phyloP scores from a whole-genome alignment of 2,797 vertebrate species.

The Chrysolophus pictus region DNA sequence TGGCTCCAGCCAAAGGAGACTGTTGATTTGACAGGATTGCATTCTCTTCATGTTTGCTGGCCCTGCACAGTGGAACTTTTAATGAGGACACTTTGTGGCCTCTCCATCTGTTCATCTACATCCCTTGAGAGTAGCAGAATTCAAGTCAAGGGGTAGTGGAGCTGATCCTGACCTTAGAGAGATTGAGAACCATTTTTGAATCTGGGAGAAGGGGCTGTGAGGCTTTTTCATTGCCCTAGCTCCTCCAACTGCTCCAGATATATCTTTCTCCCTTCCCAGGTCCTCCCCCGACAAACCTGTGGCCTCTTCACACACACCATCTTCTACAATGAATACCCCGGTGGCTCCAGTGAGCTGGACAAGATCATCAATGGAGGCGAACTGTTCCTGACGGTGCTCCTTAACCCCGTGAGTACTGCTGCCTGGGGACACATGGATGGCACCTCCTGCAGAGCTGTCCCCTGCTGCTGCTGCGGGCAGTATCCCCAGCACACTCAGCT shows the following conservation, averaged over 20 bases:
- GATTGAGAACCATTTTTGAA: fast-evolving
- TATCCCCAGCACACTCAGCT: fast-evolving
- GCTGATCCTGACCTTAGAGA: background rate
- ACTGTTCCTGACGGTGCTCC: conserved; percentile 95
- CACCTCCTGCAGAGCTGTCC: background rate
- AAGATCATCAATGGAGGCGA: conserved; percentile 98
- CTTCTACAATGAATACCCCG: conserved; percentile 97
- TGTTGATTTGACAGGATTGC: background rate
- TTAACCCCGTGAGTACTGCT: conserved; percentile 91
- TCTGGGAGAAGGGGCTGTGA: background rate
- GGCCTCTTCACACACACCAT: conserved; percentile 98
- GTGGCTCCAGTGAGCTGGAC: conserved; percentile 95
- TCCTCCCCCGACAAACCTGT: conserved; percentile 95
- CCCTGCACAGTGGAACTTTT: background rate
- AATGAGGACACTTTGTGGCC: background rate
- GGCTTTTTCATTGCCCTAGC: background rate
- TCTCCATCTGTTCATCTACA: background rate
- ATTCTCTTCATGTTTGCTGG: background rate
- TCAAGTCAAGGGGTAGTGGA: background rate
- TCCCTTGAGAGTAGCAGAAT: background rate
- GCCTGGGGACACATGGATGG: fast-evolving
- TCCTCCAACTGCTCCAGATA: background rate
- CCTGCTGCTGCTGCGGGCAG: fast-evolving
- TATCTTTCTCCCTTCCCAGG: conserved; percentile 75
- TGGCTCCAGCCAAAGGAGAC: background rate